Evolutionary conservation across 2,113 vertebrate species (phyloP).

Genomic region (Amblyornis subalaris): DNA sequence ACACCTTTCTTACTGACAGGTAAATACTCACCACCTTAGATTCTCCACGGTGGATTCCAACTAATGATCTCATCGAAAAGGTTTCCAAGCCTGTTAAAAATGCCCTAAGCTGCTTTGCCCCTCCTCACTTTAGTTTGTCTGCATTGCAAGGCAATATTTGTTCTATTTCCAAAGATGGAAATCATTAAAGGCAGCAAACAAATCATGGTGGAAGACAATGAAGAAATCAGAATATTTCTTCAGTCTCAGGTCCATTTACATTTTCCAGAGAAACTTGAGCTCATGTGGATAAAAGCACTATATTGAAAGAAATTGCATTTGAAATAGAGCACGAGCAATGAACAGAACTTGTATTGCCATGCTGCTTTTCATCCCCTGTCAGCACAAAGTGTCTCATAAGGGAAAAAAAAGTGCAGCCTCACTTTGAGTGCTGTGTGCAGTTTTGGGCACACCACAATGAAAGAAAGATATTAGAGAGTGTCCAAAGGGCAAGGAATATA

Average conservation of each 20-base stretch:
- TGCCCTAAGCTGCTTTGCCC: neutral
- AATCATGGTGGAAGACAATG: neutral
- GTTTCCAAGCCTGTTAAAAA: neutral
- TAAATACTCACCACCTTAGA: neutral
- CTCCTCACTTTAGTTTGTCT: neutral
- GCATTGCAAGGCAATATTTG: neutral
- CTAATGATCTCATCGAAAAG: neutral
- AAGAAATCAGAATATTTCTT: neutral
- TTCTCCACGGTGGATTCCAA: neutral
- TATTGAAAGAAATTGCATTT: neutral
- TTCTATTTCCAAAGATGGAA: neutral
- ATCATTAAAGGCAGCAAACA: neutral
- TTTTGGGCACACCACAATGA: neutral
- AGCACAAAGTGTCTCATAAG: neutral
- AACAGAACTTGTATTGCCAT: neutral
- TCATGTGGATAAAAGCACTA: neutral
- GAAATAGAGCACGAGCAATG: neutral
- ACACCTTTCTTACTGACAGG: neutral
- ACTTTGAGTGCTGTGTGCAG: fast-evolving
- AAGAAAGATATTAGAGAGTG: neutral
- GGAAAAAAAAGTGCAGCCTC: neutral
- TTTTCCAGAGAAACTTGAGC: neutral
- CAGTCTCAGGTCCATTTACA: neutral
- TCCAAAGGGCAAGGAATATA: neutral
- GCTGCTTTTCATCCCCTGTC: neutral